phyloP scores from a whole-genome alignment of 2,113 vertebrate genomes.

The Blennius ocellaris region DNA sequence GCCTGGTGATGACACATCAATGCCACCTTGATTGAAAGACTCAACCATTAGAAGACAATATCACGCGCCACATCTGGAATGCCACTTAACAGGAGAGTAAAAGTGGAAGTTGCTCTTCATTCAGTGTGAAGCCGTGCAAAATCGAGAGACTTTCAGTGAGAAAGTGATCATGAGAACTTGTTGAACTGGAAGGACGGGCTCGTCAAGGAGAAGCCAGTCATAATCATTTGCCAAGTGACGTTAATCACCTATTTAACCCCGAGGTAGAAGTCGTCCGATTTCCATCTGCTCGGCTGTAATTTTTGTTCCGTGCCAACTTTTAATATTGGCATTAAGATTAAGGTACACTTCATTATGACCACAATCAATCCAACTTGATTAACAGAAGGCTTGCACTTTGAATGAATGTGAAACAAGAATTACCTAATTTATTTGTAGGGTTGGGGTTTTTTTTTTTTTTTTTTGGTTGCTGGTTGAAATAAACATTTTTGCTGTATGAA shows the following conservation, averaged over 20 bases:
- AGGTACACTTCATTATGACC: constrained; percentile 23
- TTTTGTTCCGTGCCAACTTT: constrained; percentile 56
- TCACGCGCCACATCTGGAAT: constrained; percentile 11
- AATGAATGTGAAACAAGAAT: constrained; percentile 69
- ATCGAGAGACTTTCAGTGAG: constrained; percentile 3
- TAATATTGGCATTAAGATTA: constrained; percentile 42
- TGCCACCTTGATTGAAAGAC: constrained; percentile 38
- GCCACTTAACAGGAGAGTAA: constrained; percentile 13
- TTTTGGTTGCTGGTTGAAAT: constrained; percentile 77
- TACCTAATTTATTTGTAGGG: constrained; percentile 83
- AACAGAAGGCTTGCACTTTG: constrained; percentile 68
- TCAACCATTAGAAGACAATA: constrained; percentile 38
- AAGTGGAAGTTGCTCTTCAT: constrained; percentile 11
- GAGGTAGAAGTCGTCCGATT: constrained; percentile 28
- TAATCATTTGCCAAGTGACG: constrained; percentile 68
- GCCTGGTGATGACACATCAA: constrained; percentile 83
- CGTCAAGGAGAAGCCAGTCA: constrained; percentile 39
- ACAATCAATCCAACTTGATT: constrained; percentile 53
- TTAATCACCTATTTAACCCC: constrained; percentile 10
- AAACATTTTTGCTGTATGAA: constrained; percentile 77
- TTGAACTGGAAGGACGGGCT: constrained; percentile 20
- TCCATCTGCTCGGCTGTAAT: constrained; percentile 23
- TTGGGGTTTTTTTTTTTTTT: too few species aligned
- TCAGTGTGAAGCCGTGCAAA: constrained; percentile 32
- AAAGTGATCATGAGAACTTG: constrained; percentile 3